A percentile compares a stretch with the other conserved stretches of the same genome.
phyloP scores from a whole-genome alignment of 1,140 invertebrate genomes.

The Ceratina australensis region DNA sequence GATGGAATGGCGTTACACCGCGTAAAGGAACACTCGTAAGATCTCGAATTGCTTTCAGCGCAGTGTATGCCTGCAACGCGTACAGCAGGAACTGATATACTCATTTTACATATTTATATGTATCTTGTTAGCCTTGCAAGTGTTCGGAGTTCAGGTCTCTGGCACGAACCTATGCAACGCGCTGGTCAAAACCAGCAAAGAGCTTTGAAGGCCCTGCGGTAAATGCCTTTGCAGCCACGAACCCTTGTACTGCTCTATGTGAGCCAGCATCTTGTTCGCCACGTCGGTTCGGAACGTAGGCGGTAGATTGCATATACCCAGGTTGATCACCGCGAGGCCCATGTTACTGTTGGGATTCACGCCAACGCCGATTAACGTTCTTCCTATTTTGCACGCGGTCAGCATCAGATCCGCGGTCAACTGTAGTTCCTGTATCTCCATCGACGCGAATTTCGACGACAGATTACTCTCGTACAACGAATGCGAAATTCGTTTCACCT shows the following conservation, averaged over 20 bases:
- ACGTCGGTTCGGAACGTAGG: slow-evolving; percentile 84
- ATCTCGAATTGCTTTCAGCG: slow-evolving; percentile 22
- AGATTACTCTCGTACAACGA: slow-evolving; percentile 78
- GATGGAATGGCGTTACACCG: not conserved
- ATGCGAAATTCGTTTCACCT: slow-evolving; percentile 81
- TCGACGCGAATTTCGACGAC: slow-evolving; percentile 75
- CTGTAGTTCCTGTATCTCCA: slow-evolving; percentile 82
- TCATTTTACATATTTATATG: slow-evolving; percentile 21
- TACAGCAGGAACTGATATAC: slow-evolving; percentile 42
- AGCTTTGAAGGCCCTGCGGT: slow-evolving; percentile 80
- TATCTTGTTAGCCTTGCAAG: slow-evolving; percentile 30
- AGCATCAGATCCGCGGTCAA: slow-evolving; percentile 83
- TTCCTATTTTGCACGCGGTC: slow-evolving; percentile 83
- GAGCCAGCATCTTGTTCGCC: slow-evolving; percentile 83
- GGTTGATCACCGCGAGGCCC: slow-evolving; percentile 83
- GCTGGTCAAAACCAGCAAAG: slow-evolving; percentile 79
- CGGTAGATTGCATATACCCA: slow-evolving; percentile 82
- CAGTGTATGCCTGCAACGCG: slow-evolving; percentile 23
- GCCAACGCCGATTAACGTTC: slow-evolving; percentile 81
- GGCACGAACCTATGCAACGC: slow-evolving; percentile 81
- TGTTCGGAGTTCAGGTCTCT: slow-evolving; percentile 65
- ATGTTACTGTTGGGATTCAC: slow-evolving; percentile 83
- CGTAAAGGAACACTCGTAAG: slow-evolving; percentile 40
- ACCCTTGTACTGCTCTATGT: slow-evolving; percentile 82
- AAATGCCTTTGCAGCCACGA: slow-evolving; percentile 81